Percentiles rank a stretch among this genome's conserved stretches.
These are phyloP conservation scores for Bilobella aurantiaca DNA, from an alignment of 1,140 invertebrate genomes.

Conservation along the genomic window DNA sequence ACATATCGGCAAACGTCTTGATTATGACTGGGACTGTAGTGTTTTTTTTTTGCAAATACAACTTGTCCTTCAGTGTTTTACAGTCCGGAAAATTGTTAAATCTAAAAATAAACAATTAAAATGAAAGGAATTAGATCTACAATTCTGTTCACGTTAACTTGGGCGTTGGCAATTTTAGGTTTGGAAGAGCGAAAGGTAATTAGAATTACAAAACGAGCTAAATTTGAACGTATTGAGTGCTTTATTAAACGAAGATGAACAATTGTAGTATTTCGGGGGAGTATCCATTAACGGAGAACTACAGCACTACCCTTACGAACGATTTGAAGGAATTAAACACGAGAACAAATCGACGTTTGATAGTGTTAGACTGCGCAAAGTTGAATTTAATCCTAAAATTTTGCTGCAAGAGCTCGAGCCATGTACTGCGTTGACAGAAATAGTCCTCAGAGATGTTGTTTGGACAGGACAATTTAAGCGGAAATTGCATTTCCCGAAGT, in stretches of 20 bases:
- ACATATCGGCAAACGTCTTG: too few species aligned
- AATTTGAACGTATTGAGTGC: background rate
- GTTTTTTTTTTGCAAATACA: too few species aligned
- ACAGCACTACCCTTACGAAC: background rate
- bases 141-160: too few species aligned
- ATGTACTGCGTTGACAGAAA: background rate
- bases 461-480: background rate
- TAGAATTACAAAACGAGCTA: background rate
- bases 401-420: background rate
- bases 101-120: too few species aligned
- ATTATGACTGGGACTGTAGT: too few species aligned
- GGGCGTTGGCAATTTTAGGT: too few species aligned
- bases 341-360: background rate
- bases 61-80: too few species aligned
- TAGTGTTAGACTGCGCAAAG: background rate
- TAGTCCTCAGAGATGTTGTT: background rate
- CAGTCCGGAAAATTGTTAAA: too few species aligned
- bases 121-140: too few species aligned
- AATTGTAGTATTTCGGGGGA: background rate
- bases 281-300: background rate
- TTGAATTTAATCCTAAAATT: background rate
- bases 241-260: too few species aligned
- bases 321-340: background rate
- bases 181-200: too few species aligned
- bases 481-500: background rate